These are phyloP conservation scores for Galagoides demidoff DNA, from an alignment of 2,797 vertebrate genomes.

Conservation along the genomic window DNA sequence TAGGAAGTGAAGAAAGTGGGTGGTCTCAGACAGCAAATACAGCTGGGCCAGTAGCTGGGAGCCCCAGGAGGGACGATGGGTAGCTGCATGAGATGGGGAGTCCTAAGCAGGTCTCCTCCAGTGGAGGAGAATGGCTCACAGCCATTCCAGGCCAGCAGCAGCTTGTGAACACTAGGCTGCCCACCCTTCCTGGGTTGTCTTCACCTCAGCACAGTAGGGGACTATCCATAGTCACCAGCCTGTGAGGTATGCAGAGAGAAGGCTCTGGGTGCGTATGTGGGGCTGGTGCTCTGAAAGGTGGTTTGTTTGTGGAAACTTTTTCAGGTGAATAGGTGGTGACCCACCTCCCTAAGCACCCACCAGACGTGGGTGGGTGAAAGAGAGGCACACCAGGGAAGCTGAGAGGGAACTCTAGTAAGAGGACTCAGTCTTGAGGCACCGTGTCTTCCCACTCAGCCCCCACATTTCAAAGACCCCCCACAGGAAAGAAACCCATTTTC, in stretches of 20 bases:
- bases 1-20: background rate
- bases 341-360: background rate
- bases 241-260: background rate
- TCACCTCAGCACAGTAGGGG: background rate
- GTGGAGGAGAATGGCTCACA: no score
- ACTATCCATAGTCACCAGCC: background rate
- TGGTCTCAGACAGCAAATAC: background rate
- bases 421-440: background rate
- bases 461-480: background rate
- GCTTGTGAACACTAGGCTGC: background rate
- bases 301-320: background rate
- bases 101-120: background rate
- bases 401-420: background rate
- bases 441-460: accelerated
- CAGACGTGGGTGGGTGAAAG: background rate
- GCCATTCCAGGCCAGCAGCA: background rate
- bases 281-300: background rate
- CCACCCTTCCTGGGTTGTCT: background rate
- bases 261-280: no score
- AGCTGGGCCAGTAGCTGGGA: background rate
- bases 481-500: background rate
- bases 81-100: background rate
- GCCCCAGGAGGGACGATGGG: background rate
- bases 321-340: background rate
- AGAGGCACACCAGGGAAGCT: background rate